These are phyloP conservation scores for Microctenopoma steveboyesi DNA, from an alignment of 2,797 vertebrate species.

Conservation along the genomic window DNA sequence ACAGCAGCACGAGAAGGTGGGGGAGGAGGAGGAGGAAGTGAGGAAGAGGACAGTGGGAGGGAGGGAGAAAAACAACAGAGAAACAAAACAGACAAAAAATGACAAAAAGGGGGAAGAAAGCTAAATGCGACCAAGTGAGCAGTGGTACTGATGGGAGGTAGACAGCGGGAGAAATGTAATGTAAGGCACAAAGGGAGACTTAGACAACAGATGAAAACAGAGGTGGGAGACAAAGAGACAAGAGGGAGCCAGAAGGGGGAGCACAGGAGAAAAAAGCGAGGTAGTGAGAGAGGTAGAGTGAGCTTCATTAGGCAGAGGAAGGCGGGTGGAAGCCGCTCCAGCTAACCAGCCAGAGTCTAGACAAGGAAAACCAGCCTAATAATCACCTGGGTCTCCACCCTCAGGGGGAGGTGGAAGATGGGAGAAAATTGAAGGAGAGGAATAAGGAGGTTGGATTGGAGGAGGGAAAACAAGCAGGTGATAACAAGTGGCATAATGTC, in stretches of 20 bases:
- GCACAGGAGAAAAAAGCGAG: constrained; percentile 10
- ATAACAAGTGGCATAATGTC: constrained; percentile 21
- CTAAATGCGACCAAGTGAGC: constrained; percentile 63
- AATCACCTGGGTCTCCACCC: constrained; percentile 58
- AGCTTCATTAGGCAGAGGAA: constrained; percentile 81
- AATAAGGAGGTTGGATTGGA: constrained; percentile 22
- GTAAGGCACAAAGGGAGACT: constrained; percentile 32
- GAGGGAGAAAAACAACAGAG: constrained; percentile 56
- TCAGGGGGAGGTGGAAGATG: constrained; percentile 9
- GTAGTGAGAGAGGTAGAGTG: constrained; percentile 57
- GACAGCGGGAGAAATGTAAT: constrained; percentile 48
- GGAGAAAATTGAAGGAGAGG: constrained; percentile 33
- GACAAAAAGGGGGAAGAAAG: constrained; percentile 21
- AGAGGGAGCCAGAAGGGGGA: neutral
- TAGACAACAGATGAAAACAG: constrained; percentile 32
- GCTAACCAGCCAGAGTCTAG: constrained; percentile 37
- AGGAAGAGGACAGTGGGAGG: constrained; percentile 43
- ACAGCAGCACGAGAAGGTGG: constrained; percentile 71
- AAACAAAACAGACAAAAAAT: constrained; percentile 61
- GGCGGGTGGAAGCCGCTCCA: constrained; percentile 45
- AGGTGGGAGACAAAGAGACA: constrained; percentile 7
- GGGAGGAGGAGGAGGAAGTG: constrained; percentile 46
- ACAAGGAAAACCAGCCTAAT: constrained; percentile 51
- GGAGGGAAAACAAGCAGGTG: constrained; percentile 32
- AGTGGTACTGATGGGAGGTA: constrained; percentile 26